Percentiles rank a stretch among this genome's conserved stretches.
Evolutionary conservation across 2,888 invertebrate genomes (phyloP).

Genomic region (Mimachlamys varia): DNA sequence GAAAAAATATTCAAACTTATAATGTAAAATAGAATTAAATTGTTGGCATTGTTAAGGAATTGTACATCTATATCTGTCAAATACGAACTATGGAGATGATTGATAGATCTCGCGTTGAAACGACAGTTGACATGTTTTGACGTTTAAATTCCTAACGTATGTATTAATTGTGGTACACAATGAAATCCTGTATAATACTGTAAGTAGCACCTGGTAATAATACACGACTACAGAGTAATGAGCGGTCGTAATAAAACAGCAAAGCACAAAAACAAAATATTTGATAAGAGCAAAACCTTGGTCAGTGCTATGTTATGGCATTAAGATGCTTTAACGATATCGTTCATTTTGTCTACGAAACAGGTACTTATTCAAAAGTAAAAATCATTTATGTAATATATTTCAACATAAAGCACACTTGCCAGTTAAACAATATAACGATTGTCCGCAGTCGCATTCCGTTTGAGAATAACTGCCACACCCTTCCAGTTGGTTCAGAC

Average conservation of each 20-base stretch:
- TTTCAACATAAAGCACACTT: not conserved
- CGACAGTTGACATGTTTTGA: not conserved
- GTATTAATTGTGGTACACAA: not conserved
- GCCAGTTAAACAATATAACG: slow-evolving; percentile 85
- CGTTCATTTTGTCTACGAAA: no score
- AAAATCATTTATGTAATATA: no score
- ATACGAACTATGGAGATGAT: slow-evolving; percentile 17
- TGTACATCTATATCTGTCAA: no score
- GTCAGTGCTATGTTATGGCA: no score
- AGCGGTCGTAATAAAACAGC: not conserved
- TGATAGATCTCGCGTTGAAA: not conserved
- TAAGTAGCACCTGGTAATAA: not conserved
- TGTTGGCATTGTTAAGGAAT: no score
- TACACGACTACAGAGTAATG: not conserved
- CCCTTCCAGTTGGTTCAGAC: not conserved
- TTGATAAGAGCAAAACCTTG: no score
- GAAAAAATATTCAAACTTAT: no score
- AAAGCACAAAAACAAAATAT: no score
- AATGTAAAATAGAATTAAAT: no score
- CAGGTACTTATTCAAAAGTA: no score
- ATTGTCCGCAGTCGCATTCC: slow-evolving; percentile 50
- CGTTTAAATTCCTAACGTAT: not conserved
- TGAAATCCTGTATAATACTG: not conserved
- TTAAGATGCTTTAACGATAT: no score
- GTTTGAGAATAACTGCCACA: slow-evolving; percentile 52